Conservation (phyloP, 2,797 vertebrate species). For the Apodemus agrarius region DNA sequence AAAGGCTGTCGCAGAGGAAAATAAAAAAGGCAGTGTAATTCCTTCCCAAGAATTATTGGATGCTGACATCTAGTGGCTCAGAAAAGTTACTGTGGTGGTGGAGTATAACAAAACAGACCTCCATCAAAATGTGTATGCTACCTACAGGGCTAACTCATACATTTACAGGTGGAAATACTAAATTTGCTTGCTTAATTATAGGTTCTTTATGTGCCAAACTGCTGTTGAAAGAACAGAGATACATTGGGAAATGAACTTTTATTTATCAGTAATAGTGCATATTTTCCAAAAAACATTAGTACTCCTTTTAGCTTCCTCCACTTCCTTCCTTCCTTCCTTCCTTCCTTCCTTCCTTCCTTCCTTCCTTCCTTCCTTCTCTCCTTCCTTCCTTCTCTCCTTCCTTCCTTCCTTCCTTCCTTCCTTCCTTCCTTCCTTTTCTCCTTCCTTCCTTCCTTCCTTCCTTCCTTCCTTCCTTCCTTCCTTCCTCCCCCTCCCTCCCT, state of each 20-base stretch:
- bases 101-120: accelerated
- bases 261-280: background rate
- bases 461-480: too few species aligned
- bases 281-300: background rate
- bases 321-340: too few species aligned
- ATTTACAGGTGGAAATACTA: accelerated
- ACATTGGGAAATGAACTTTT: background rate
- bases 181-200: background rate
- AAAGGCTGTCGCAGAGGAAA: conserved; percentile 50
- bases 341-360: too few species aligned
- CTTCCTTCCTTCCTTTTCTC: too few species aligned
- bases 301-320: background rate
- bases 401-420: too few species aligned
- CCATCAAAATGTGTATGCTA: accelerated
- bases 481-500: too few species aligned
- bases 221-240: background rate
- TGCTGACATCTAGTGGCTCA: conserved; percentile 83
- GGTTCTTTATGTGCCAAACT: background rate
- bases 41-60: background rate
- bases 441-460: too few species aligned
- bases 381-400: too few species aligned
- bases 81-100: accelerated
- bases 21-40: background rate
- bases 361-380: too few species aligned
- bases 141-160: background rate